Evolutionary conservation across 2,113 vertebrate genomes (phyloP).

Genomic region (Neotragus moschatus): DNA sequence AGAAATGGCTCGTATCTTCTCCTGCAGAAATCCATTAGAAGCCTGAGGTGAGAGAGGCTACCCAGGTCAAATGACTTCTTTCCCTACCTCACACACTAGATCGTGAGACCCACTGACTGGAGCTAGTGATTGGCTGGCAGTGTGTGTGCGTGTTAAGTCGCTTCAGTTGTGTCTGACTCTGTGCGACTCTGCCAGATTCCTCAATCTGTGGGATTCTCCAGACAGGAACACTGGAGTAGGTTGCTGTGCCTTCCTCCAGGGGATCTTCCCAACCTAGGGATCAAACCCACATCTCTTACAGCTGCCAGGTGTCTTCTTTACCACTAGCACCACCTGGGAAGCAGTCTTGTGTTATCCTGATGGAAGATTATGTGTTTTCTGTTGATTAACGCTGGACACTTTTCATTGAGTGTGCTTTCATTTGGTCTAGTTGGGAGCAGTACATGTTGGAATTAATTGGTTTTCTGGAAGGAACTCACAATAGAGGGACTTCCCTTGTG

Average conservation of each 20-base stretch:
- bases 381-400: not conserved
- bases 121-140: not conserved
- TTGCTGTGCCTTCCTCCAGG: not conserved
- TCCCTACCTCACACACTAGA: not conserved
- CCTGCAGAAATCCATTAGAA: not conserved
- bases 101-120: not conserved
- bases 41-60: not conserved
- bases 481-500: not conserved
- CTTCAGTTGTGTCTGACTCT: not conserved
- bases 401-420: not conserved
- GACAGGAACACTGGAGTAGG: not conserved
- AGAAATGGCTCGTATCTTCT: not conserved
- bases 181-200: not conserved
- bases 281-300: not conserved
- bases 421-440: not conserved
- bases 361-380: not conserved
- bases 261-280: not conserved
- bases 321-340: not conserved
- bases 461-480: not conserved
- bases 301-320: not conserved
- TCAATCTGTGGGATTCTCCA: not conserved
- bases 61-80: not conserved
- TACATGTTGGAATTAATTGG: not conserved
- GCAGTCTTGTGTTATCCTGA: not conserved
- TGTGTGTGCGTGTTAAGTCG: fast-evolving